phyloP scores from a whole-genome alignment of 2,113 vertebrate genomes.

The Eira barbara region DNA sequence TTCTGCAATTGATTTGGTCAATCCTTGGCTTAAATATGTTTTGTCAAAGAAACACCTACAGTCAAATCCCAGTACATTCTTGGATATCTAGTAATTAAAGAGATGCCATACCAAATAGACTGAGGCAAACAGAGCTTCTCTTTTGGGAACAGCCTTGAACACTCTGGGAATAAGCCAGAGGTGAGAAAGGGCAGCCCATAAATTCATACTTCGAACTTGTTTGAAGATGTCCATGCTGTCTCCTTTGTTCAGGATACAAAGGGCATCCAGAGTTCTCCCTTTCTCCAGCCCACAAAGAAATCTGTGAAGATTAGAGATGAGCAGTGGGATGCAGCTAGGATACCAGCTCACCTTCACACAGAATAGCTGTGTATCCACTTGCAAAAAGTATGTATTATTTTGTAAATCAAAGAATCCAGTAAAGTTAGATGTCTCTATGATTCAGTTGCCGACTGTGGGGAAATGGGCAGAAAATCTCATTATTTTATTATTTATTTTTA shows the following conservation, averaged over 20 bases:
- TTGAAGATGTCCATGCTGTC: conserved; percentile 36
- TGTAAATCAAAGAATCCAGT: conserved; percentile 34
- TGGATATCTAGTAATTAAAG: not conserved
- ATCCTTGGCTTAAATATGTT: not conserved
- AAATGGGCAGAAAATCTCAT: not conserved
- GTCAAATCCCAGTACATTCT: not conserved
- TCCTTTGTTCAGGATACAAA: conserved; percentile 56
- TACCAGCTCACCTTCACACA: not conserved
- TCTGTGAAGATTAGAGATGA: conserved; percentile 51
- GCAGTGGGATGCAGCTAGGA: not conserved
- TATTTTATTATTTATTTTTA: not conserved
- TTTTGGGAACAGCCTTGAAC: conserved; percentile 22
- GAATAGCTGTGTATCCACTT: not conserved
- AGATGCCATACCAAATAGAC: not conserved
- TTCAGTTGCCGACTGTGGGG: not conserved
- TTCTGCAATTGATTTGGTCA: not conserved
- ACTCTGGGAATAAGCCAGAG: not conserved
- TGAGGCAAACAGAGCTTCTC: not conserved
- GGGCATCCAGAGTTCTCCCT: not conserved
- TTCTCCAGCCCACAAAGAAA: not conserved
- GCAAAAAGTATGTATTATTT: not conserved
- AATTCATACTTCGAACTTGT: conserved; percentile 5
- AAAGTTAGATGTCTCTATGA: not conserved
- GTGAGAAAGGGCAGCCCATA: not conserved
- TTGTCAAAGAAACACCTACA: not conserved